Conservation (phyloP, 2,888 invertebrate genomes). For the Cylloceria caligata region DNA sequence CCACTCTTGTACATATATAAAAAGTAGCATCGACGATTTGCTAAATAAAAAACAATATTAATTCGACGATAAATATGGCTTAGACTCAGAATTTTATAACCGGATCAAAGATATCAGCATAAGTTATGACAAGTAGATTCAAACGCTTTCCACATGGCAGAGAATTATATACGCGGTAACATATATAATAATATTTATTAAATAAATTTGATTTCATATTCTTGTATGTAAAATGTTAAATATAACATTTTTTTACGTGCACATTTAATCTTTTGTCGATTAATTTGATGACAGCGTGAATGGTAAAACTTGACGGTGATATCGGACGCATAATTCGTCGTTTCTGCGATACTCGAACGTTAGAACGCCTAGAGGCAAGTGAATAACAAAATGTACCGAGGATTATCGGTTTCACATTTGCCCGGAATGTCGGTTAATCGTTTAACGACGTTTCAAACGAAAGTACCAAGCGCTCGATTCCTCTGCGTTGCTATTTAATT, state of each 20-base stretch:
- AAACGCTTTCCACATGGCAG: background rate
- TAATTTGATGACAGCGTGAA: background rate
- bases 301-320: background rate
- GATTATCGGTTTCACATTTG: constrained; percentile 43
- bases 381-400: constrained; percentile 12
- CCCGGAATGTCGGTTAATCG: constrained; percentile 58
- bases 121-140: too few relatives aligned
- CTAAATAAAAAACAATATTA: constrained; percentile 45
- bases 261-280: background rate
- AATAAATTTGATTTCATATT: background rate
- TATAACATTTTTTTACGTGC: background rate
- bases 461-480: constrained; percentile 5
- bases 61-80: constrained; percentile 53
- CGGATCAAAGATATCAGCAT: constrained; percentile 1
- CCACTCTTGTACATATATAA: constrained; percentile 6
- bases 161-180: background rate
- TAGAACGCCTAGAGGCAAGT: background rate
- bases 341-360: background rate
- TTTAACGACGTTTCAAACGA: constrained; percentile 52
- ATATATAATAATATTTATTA: background rate
- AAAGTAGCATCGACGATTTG: constrained; percentile 24
- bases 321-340: constrained; percentile 10
- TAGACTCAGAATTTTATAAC: constrained; percentile 52
- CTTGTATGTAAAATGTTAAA: background rate
- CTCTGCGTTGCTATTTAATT: constrained; percentile 49